These are phyloP conservation scores for Rhopilema esculentum DNA, from an alignment of 30 jellyfish, hydroid and myxozoan species.

Conservation along the genomic window DNA sequence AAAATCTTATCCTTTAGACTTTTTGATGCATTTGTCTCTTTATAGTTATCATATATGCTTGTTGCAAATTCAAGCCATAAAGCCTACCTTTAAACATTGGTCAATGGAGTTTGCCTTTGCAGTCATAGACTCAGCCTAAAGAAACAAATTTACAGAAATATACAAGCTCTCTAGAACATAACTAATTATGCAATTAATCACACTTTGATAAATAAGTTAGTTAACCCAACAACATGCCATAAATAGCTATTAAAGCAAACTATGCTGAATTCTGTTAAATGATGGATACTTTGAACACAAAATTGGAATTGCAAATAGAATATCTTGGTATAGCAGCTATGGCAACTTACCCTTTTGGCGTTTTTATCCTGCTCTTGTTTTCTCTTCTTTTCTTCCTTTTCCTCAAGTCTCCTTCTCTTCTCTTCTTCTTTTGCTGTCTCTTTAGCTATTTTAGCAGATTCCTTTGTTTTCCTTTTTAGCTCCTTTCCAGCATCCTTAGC, in stretches of 20 bases:
- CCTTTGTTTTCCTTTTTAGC: slow-evolving; percentile 65
- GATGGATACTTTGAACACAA: too few species aligned
- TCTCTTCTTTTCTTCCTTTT: slow-evolving; percentile 54
- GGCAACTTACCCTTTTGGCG: slow-evolving; percentile 18
- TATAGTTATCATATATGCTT: neutral
- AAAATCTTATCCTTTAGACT: too few species aligned
- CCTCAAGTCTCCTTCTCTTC: slow-evolving; percentile 44
- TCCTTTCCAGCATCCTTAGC: neutral
- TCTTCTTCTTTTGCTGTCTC: slow-evolving; percentile 55
- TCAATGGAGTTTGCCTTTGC: slow-evolving; percentile 63
- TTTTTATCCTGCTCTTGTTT: slow-evolving; percentile 45
- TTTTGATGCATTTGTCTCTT: too few species aligned
- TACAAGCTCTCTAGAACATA: too few species aligned
- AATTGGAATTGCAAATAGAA: too few species aligned
- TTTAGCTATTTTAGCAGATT: slow-evolving; percentile 48
- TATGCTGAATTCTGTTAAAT: neutral
- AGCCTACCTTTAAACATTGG: slow-evolving; percentile 55
- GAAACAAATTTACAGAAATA: too few species aligned
- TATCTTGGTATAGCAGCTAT: too few species aligned
- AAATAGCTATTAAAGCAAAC: neutral
- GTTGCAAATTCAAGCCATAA: neutral
- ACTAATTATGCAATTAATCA: too few species aligned
- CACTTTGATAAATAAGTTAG: too few species aligned
- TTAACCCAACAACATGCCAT: too few species aligned
- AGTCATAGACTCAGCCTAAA: slow-evolving; percentile 63